Conservation (phyloP, 2,113 vertebrate species). For the Puffinus mauretanicus region DNA sequence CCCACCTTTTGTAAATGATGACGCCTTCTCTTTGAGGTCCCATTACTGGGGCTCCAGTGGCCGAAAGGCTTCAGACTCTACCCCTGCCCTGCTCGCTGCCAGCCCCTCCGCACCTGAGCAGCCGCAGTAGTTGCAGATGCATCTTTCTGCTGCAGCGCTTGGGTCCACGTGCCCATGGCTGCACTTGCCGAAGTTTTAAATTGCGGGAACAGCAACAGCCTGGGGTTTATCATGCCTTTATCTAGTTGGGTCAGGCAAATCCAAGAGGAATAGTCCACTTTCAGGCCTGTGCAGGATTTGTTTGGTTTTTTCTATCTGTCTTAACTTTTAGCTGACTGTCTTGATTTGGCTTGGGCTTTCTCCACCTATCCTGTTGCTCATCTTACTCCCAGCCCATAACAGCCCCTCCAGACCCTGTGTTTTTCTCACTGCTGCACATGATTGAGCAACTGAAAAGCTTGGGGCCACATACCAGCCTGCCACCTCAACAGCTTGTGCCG, state of each 20-base stretch:
- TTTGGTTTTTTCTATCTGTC: not conserved
- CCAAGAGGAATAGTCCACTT: not conserved
- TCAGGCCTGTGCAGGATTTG: not conserved
- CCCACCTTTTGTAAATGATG: not conserved
- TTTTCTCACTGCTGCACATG: slow-evolving; percentile 24
- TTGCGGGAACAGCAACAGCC: not conserved
- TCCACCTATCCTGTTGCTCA: slow-evolving; percentile 46
- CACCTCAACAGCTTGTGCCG: slow-evolving; percentile 41
- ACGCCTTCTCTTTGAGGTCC: not conserved
- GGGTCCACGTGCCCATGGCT: accelerated
- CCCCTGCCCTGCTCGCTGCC: not conserved
- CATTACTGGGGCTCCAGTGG: too few relatives aligned
- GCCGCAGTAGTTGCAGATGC: not conserved
- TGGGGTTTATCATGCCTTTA: not conserved
- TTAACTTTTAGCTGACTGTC: not conserved
- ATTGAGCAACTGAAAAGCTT: slow-evolving; percentile 34
- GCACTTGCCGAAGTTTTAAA: not conserved
- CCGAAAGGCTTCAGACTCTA: not conserved
- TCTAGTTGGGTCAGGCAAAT: not conserved
- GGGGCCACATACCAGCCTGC: slow-evolving; percentile 49
- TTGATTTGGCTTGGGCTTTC: slow-evolving; percentile 15
- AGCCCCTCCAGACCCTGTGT: slow-evolving; percentile 14
- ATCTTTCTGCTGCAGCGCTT: not conserved
- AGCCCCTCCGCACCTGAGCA: not conserved
- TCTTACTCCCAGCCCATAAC: not conserved